phyloP scores from a whole-genome alignment of 2,113 vertebrate genomes.

The Cyanistes caeruleus region DNA sequence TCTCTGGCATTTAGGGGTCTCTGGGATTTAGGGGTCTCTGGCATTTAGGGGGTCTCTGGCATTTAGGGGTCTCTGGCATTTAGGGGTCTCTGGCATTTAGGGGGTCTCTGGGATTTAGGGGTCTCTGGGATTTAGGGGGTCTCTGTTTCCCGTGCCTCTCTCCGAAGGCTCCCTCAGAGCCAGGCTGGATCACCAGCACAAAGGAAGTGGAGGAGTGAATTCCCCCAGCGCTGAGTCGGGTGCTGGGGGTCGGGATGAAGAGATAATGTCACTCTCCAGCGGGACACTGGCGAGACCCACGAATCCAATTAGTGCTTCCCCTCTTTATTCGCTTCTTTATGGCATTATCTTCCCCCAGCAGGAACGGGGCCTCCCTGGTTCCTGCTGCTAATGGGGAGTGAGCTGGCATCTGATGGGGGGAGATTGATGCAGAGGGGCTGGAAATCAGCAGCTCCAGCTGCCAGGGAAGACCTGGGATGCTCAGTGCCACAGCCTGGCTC shows the following conservation, averaged over 20 bases:
- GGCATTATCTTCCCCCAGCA: conserved; percentile 6
- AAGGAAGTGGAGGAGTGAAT: neutral
- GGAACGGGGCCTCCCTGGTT: neutral
- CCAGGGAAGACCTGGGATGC: neutral
- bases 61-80: neutral
- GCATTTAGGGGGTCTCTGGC: no score
- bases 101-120: neutral
- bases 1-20: no score
- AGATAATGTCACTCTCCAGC: neutral
- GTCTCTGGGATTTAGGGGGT: neutral
- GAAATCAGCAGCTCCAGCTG: neutral
- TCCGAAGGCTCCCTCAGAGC: neutral
- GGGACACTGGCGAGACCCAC: neutral
- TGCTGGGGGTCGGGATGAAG: neutral
- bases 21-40: no score
- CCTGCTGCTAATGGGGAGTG: conserved; percentile 22
- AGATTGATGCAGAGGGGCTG: neutral
- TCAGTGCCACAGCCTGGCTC: neutral
- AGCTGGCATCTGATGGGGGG: neutral
- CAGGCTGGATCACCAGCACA: neutral
- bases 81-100: neutral
- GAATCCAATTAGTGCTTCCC: conserved; percentile 35
- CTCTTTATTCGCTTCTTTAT: conserved; percentile 24
- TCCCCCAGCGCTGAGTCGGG: neutral
- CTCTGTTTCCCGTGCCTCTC: rapidly evolving